Percentiles rank a stretch among this genome's conserved stretches.
phyloP scores from a whole-genome alignment of 2,888 invertebrate genomes.

The Caenorhabditis zanzibari region DNA sequence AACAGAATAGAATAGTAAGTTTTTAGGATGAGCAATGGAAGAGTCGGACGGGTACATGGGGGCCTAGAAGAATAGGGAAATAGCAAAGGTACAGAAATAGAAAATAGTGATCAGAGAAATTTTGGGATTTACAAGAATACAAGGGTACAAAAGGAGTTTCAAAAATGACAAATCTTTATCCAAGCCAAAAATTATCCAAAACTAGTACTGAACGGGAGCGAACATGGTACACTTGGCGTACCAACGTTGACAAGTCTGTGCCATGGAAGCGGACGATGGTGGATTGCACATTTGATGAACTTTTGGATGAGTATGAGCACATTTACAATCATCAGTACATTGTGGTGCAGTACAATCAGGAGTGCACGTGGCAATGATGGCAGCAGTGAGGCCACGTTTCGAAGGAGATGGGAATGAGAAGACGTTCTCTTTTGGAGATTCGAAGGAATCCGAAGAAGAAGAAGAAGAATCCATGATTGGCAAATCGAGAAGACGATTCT shows the following conservation, averaged over 20 bases:
- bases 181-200: too few relatives aligned
- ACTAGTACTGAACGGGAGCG: constrained; percentile 76
- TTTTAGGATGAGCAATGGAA: too few relatives aligned
- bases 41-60: too few relatives aligned
- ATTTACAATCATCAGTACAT: constrained; percentile 79
- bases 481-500: constrained; percentile 70
- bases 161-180: too few relatives aligned
- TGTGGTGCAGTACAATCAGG: constrained; percentile 76
- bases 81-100: too few relatives aligned
- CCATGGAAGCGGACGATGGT: constrained; percentile 76
- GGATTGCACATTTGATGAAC: constrained; percentile 81
- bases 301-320: constrained; percentile 77
- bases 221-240: constrained; percentile 81
- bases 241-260: constrained; percentile 77
- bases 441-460: too few relatives aligned
- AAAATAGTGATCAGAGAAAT: too few relatives aligned
- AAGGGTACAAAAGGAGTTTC: too few relatives aligned
- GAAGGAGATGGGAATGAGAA: neutral
- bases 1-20: too few relatives aligned
- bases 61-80: too few relatives aligned
- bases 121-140: too few relatives aligned
- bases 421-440: constrained; percentile 3
- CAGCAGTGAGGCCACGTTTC: constrained; percentile 68
- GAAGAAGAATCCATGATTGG: constrained; percentile 67
- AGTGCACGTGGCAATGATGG: constrained; percentile 75